Base-by-base conservation (phyloP, 2,888 invertebrate genomes). In the Rotaria macrura region DNA sequence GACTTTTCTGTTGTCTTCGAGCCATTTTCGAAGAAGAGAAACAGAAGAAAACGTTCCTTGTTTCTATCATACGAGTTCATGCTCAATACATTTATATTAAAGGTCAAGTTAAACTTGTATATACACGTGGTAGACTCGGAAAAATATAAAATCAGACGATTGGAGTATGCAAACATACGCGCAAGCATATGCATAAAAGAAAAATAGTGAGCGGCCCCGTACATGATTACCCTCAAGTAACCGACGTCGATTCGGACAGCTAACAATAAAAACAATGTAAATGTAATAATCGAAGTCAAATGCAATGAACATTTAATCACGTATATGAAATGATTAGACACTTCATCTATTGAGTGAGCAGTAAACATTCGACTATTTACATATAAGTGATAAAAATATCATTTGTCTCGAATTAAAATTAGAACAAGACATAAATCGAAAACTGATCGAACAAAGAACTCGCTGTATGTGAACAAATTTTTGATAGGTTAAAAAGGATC, bases 31-130 rank as follows among this genome's bases (percentile, higher is more conserved):
- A 0, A 65, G 34, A 47, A 65, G 34, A n/a, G 20, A 1, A 20
- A 20, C 12, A 9, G 34, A 65, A 34, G 65, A 34, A 65, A 65
- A 65, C 20, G 34, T 65, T 34, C 65, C 5, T 20, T 65, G 20
- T 17, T 20, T 34, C 34, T 65, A 65, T 17, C 34, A 65, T 65
- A 34, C 34, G 38, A 65, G 3, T 20, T 65, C 20, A 65, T 34
- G 65, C 25, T 65, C 34, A 65, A 34, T 17, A 65, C 14, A 25
- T 25, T 29, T 57, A 57, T 57, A 57, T 65, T 20, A 65, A 65
- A 65, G 65, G 65, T 65, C 34, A 65, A 65, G 65, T 34, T 65
- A 65, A 65, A 65, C 65, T 65, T 65, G 65, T 65, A 65, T 65
- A 20, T 20, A 65, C 65, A 65, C 14, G 34, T 65, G 65, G 1